A percentile compares a stretch with the other conserved stretches of the same genome.
phyloP scores from a whole-genome alignment of 2,113 vertebrate species.

The Castor canadensis region DNA sequence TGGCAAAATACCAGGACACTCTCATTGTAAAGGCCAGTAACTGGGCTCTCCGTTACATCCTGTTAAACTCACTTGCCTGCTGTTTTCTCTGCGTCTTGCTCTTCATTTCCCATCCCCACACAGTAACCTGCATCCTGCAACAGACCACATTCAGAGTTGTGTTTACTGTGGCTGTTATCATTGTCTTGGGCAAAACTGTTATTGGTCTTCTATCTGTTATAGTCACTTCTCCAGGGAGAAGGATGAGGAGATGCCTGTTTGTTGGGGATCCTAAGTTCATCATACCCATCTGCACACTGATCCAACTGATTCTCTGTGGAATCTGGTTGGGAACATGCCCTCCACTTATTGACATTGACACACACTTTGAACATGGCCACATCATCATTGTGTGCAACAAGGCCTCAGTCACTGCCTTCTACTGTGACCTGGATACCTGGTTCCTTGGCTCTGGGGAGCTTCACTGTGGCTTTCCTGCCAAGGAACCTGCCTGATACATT shows the following conservation, averaged over 20 bases:
- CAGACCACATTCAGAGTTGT: neutral
- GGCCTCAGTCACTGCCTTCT: too few species aligned
- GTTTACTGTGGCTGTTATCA: neutral
- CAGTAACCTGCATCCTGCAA: constrained; percentile 85
- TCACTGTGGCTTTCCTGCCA: too few species aligned
- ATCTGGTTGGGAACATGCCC: too few species aligned
- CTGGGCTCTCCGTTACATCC: constrained; percentile 83
- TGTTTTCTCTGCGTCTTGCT: constrained; percentile 75
- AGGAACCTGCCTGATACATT: too few species aligned
- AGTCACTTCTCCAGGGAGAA: neutral
- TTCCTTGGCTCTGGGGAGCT: neutral
- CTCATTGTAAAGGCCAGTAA: constrained; percentile 86
- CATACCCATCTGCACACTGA: neutral
- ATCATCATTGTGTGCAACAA: neutral
- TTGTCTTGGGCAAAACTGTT: too few species aligned
- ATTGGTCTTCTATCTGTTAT: too few species aligned
- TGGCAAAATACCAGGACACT: constrained; percentile 77
- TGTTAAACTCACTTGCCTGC: constrained; percentile 75
- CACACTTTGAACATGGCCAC: neutral
- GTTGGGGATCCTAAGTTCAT: neutral
- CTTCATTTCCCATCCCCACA: constrained; percentile 70
- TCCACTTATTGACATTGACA: neutral
- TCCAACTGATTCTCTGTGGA: neutral
- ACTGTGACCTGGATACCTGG: neutral
- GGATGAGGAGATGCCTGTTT: neutral